Base-by-base conservation (phyloP, 1,140 invertebrate species). In the Caenorhabditis brenneri region DNA sequence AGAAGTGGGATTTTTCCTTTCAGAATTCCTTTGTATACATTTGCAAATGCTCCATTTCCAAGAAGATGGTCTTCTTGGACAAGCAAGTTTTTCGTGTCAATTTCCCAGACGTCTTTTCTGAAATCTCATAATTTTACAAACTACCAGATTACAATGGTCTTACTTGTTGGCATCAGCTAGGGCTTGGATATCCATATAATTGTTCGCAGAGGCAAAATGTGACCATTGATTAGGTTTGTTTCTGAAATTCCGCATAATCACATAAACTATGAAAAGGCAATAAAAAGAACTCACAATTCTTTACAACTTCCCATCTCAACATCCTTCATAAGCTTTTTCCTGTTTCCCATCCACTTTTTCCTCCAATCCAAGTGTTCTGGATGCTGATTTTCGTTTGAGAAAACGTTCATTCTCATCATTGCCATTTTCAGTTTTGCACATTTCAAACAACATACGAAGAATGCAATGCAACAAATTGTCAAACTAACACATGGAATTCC, bases 1-100 rank as follows among this genome's bases (percentile, higher is more conserved):
- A 79, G 49, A 24, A 83, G 53, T 27, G 82, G 82, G 10, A 83
- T 79, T 65, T 83, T 83, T 39, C 82, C 82, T 79, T 74, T 83
- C 24, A 83, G 33, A 19, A 65, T 79, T 31, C 36, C 65, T 29
- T 69, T 83, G 74, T 79, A 83, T 2, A 83, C 82, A 31, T 65
- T 83, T 9, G 82, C 82, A 79, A 83, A 83, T 39, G 82, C 82
- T n/a, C 82, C 82, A 19, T 65, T 69, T 58, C 82, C 82, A 16
- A 83, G 33, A 2, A 83, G n/a, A 19, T 79, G 48, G 39, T 83
- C 65, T 15, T 83, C 82, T 31, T 83, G 82, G n/a, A 83, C 48
- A 46, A 83, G 16, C 5, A 83, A 5, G 24, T 83, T 83, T 31
- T 83, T 83, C 1, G 69, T 51, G 9, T 53, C 42, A 22, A 83